phyloP scores from a whole-genome alignment of 1,140 invertebrate species.

The Dendroctonus ponderosae region DNA sequence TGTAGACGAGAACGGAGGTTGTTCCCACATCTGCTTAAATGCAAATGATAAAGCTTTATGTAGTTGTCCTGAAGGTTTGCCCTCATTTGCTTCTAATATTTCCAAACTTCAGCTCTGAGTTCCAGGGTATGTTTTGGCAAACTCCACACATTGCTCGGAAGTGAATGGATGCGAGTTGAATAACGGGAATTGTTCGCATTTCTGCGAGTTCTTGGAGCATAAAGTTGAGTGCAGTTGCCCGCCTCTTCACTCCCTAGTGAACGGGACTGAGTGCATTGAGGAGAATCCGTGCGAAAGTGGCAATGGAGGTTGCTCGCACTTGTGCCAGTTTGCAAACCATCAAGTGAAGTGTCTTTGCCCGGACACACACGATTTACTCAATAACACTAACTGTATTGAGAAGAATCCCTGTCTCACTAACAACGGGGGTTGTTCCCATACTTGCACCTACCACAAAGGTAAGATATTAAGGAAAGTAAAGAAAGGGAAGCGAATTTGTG shows the following conservation, averaged over 20 bases:
- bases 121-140: constrained; percentile 53
- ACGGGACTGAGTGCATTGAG: constrained; percentile 52
- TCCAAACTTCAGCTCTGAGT: neutral
- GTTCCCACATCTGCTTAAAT: constrained; percentile 58
- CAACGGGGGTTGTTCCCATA: constrained; percentile 67
- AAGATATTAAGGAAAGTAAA: constrained; percentile 55
- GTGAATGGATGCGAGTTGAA: constrained; percentile 49
- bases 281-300: constrained; percentile 49
- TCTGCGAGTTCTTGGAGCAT: constrained; percentile 41
- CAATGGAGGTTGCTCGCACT: constrained; percentile 53
- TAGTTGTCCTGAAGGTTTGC: constrained; percentile 67
- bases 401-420: constrained; percentile 38
- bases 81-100: neutral
- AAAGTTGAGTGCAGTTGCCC: constrained; percentile 39
- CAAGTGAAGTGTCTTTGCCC: constrained; percentile 53
- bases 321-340: constrained; percentile 43
- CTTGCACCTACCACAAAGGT: constrained; percentile 52
- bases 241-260: constrained; percentile 29
- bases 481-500: neutral
- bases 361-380: constrained; percentile 33
- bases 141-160: constrained; percentile 23
- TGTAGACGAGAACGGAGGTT: constrained; percentile 55
- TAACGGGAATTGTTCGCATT: constrained; percentile 58
- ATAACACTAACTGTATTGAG: constrained; percentile 38
- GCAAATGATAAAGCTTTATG: constrained; percentile 56